Evolutionary conservation across 2,888 invertebrate genomes (phyloP), one percentile per base, ranked within the genome.

Genomic region (Drosophila longiperda): DNA sequence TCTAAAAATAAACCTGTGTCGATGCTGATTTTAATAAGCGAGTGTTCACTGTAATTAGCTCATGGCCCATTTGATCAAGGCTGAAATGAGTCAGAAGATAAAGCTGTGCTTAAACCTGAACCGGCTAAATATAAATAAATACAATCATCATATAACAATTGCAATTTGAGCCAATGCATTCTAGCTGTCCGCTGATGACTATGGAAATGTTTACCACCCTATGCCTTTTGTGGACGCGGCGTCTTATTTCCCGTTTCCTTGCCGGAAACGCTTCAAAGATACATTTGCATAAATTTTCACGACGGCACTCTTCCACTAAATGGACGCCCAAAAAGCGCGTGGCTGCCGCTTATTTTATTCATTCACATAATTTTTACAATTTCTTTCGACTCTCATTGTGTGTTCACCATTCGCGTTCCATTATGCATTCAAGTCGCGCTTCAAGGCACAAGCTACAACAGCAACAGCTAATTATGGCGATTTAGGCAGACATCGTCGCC

Each of bases 391-490:
- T 63, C 61, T 60, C 63, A 34, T 45, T 52, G 36, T 52, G 33
- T 54, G 26, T 29, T 15, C 38, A 32, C 40, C 57, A 42, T 29
- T 50, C n/a, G 45, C 66, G 57, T 64, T 42, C 40, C 79, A 85
- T 85, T 85, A 85, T 77, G 70, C 50, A 85, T 85, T 78, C 85
- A 85, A 77, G 77, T 66, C 84, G 72, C 78, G 87, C 69, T 55
- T 50, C 42, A 64, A 68, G 62, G 66, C 65, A 71, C 53, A 64
- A 40, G 62, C 61, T 49, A 67, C 26, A 32, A 38, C 62, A 62
- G 54, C 53, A 62, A 53, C 34, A 66, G 58, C 66, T 81, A 74
- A 88, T 88, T 85, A 83, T 88, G 71, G 78, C 58, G 69, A 83
- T 83, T 83, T 78, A 73, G 57, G 69, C 74, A 87, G 79, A 83